Evolutionary conservation across 2,113 vertebrate genomes (phyloP).

Genomic region (Bucco capensis): DNA sequence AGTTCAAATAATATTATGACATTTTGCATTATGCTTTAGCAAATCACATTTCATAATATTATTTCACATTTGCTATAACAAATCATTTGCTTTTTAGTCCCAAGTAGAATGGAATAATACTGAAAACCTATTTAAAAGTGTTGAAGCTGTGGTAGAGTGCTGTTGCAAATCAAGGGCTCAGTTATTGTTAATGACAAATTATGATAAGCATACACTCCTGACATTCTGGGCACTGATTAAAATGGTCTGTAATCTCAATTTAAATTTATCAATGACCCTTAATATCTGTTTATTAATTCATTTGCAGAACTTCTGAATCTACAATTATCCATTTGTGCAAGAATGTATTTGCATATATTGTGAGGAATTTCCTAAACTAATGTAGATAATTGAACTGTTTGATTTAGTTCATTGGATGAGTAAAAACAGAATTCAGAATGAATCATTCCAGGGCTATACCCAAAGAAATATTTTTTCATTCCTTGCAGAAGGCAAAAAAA

Average conservation of each 20-base stretch:
- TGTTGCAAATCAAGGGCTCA: not conserved
- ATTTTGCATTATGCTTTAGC: not conserved
- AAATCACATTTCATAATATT: not conserved
- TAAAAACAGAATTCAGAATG: not conserved
- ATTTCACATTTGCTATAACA: not conserved
- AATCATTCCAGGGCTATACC: constrained; percentile 16
- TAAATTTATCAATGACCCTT: not conserved
- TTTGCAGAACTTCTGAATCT: not conserved
- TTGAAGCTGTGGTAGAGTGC: not conserved
- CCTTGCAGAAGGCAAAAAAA: not conserved
- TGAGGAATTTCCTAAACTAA: not conserved
- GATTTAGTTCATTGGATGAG: not conserved
- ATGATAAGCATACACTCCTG: not conserved
- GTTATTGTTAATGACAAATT: not conserved
- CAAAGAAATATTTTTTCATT: constrained; percentile 10
- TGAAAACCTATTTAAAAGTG: not conserved
- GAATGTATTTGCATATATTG: not conserved
- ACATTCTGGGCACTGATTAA: not conserved
- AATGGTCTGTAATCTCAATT: not conserved
- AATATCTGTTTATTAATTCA: not conserved
- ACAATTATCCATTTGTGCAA: not conserved
- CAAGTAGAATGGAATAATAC: not conserved
- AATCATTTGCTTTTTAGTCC: not conserved
- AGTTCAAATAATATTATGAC: not conserved
- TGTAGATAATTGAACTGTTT: not conserved